These are phyloP conservation scores for Bettongia penicillata DNA, from an alignment of 2,113 vertebrate species.

Conservation along the genomic window DNA sequence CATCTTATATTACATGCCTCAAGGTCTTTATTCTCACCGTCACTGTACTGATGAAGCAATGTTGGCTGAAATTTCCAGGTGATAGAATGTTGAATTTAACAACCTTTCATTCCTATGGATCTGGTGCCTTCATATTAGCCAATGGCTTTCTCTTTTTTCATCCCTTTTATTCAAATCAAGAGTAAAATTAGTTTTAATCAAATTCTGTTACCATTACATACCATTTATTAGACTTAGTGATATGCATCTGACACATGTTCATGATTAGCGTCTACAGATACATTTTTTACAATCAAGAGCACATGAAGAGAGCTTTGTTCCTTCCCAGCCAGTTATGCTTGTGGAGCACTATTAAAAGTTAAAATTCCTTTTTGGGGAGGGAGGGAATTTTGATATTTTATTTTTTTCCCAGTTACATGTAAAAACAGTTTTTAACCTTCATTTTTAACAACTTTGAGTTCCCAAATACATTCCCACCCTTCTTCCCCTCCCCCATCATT, in stretches of 20 bases:
- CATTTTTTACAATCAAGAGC: background rate
- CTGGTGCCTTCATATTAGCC: background rate
- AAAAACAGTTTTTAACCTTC: too few relatives aligned
- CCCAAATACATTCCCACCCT: too few relatives aligned
- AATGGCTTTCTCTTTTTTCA: background rate
- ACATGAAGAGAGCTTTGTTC: background rate
- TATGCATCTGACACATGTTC: background rate
- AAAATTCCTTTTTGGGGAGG: background rate
- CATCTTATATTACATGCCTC: background rate
- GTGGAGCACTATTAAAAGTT: background rate
- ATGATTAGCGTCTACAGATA: background rate
- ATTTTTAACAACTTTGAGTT: too few relatives aligned
- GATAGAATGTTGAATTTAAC: background rate
- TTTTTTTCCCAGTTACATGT: too few relatives aligned
- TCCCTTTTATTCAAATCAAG: background rate
- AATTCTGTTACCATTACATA: background rate
- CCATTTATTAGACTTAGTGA: background rate
- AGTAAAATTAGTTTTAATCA: background rate
- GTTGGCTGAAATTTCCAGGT: background rate
- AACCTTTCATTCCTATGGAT: background rate
- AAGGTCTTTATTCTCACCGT: background rate
- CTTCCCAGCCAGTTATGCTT: background rate
- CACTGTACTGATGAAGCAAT: background rate
- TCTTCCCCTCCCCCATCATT: too few relatives aligned
- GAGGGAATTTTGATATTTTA: too few relatives aligned